Evolutionary conservation across 2,888 invertebrate species (phyloP).

Genomic region (Cryptus armator): DNA sequence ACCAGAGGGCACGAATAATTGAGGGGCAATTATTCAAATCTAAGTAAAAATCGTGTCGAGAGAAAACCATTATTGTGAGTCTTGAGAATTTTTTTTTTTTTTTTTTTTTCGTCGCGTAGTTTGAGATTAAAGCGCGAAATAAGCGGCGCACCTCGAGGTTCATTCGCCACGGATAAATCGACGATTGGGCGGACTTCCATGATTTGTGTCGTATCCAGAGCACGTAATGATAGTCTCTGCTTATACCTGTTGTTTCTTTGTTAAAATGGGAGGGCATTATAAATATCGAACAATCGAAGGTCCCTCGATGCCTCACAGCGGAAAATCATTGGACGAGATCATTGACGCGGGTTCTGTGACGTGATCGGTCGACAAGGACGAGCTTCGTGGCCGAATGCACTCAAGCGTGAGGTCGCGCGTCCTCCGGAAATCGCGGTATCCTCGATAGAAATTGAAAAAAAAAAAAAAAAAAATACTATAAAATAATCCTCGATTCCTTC

Average conservation of each 20-base stretch:
- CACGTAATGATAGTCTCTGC: not conserved
- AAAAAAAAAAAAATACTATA: constrained; percentile 1
- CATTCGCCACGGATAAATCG: not conserved
- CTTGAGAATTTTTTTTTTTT: too few species aligned
- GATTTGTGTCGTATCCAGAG: too few species aligned
- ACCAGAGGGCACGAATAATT: too few species aligned
- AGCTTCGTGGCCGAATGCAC: constrained; percentile 58
- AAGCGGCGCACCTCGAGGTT: not conserved
- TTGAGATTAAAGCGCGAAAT: too few species aligned
- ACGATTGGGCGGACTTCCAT: not conserved
- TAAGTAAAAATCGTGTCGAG: too few species aligned
- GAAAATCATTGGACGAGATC: constrained; percentile 63
- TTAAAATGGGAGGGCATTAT: not conserved
- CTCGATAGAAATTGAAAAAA: constrained; percentile 38
- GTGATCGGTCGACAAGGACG: constrained; percentile 60
- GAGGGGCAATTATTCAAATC: too few species aligned
- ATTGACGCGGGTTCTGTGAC: constrained; percentile 54
- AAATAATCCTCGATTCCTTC: constrained; percentile 2
- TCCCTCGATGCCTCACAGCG: constrained; percentile 6
- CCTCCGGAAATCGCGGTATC: constrained; percentile 66
- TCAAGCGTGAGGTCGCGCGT: constrained; percentile 58
- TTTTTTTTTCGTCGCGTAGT: too few species aligned
- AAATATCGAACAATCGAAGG: constrained; percentile 28
- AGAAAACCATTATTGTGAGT: too few species aligned
- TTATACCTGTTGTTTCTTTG: not conserved